Conservation (phyloP, 2,113 vertebrate genomes). For the Callionymus lyra region DNA sequence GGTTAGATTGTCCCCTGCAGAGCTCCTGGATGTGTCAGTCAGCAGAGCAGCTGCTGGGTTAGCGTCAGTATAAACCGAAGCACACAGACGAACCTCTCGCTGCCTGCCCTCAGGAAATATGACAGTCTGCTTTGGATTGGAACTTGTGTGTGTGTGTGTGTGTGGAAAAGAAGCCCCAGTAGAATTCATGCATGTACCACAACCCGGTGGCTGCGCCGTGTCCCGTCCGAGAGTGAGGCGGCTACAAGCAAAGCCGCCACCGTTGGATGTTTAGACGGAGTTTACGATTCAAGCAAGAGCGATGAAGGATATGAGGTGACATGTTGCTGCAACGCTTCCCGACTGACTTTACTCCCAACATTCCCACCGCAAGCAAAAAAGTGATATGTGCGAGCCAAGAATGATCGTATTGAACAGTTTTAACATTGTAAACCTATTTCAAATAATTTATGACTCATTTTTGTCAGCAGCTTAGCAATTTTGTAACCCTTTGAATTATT, state of each 20-base stretch:
- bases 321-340: constrained; percentile 34
- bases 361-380: constrained; percentile 39
- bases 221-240: constrained; percentile 39
- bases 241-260: constrained; percentile 35
- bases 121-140: constrained; percentile 62
- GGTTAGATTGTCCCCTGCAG: constrained; percentile 26
- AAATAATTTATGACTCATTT: too few relatives aligned
- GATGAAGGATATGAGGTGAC: constrained; percentile 51
- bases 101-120: constrained; percentile 61
- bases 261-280: constrained; percentile 42
- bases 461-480: too few relatives aligned
- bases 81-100: constrained; percentile 42
- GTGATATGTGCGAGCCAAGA: too few relatives aligned
- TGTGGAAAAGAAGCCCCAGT: constrained; percentile 48
- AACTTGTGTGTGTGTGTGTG: constrained; percentile 48
- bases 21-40: constrained; percentile 49
- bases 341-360: constrained; percentile 26
- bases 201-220: constrained; percentile 43
- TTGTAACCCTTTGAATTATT: too few relatives aligned
- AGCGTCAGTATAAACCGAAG: constrained; percentile 62
- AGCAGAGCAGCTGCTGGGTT: constrained; percentile 56
- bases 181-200: constrained; percentile 53
- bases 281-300: constrained; percentile 43
- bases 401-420: too few relatives aligned
- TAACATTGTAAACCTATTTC: too few relatives aligned